These are phyloP conservation scores for Nyctibius grandis DNA, from an alignment of 2,797 vertebrate species.

Conservation along the genomic window DNA sequence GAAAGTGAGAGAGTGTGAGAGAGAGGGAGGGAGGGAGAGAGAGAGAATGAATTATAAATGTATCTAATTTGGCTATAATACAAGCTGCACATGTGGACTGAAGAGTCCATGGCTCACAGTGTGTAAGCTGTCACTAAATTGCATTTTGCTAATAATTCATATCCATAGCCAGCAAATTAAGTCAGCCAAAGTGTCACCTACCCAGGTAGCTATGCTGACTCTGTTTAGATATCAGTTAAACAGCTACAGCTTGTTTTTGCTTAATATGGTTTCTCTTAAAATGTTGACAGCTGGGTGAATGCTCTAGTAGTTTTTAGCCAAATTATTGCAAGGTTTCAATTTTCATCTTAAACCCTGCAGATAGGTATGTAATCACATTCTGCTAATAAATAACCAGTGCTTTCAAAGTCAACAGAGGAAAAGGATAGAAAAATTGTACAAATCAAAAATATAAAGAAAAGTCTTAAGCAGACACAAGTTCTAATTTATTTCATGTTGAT, in stretches of 20 bases:
- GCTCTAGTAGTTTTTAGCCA: constrained; percentile 57
- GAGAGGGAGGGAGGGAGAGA: not conserved
- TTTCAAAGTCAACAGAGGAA: constrained; percentile 52
- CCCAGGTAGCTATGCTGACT: constrained; percentile 18
- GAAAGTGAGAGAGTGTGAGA: not conserved
- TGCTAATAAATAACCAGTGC: constrained; percentile 57
- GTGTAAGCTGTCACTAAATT: not conserved
- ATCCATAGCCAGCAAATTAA: constrained; percentile 48
- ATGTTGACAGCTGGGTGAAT: constrained; percentile 62
- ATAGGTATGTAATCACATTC: constrained; percentile 52
- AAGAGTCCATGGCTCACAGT: not conserved
- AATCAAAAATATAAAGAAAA: constrained; percentile 22
- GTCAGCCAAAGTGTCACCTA: constrained; percentile 3
- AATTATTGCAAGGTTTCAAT: constrained; percentile 66
- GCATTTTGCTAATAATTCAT: constrained; percentile 29
- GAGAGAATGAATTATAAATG: constrained; percentile 1
- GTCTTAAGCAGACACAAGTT: not conserved
- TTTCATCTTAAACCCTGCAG: constrained; percentile 55
- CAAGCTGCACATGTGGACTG: constrained; percentile 3
- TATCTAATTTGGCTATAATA: constrained; percentile 16
- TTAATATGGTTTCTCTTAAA: constrained; percentile 58
- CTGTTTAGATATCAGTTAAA: constrained; percentile 46
- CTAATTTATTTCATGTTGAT: constrained; percentile 27
- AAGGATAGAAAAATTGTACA: not conserved
- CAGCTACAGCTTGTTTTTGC: constrained; percentile 26